Evolutionary conservation across 2,113 vertebrate species (phyloP), one percentile per base, ranked within the genome.

Genomic region (Crotalus tigris): DNA sequence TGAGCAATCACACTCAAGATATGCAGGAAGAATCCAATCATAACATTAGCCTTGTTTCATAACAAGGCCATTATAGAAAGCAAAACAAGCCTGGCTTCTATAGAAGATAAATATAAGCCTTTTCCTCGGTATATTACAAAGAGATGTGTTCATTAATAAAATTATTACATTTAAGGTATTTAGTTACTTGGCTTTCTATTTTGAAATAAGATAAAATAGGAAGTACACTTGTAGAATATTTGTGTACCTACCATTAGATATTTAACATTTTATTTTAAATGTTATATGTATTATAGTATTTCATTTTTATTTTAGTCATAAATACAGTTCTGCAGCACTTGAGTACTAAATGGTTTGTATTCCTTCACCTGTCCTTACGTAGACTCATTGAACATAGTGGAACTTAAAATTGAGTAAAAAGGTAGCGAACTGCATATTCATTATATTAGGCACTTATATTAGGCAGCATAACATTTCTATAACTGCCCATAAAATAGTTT

Each of bases 71-170:
- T 8, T 51, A 26, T 21, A 33, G 15, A 92, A 93, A 91, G 8
- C n/a, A 93, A 92, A 69, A 13, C 92, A 93, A 55, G n/a, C 46
- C 88, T 85, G 46, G 39, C 58, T 94, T 95, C 51, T 91, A 88
- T 75, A 93, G 93, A 92, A 1, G 59, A 88, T 57, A 26, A 6
- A 12, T 0, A 88, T n/a, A 89, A 93, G 1, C 0, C 19, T 2
- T 92, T 6, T 57, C n/a, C 26, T 58, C 19, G 3, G 6, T 33
- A 85, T 58, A 23, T 26, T 53, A 53, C 21, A 53, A 15, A 23
- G 5, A 90, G 51, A 85, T 49, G 24, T 17, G 26, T 88, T 75
- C 9, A 15, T 55, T 5, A 39, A 23, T 58, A 46, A 55, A 33
- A 19, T 87, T 21, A 44, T 61, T 51, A 87, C 17, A 58, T 11